Evolutionary conservation across 2,797 vertebrate genomes (phyloP), one percentile per base, ranked within the genome.

Genomic region (Geotrypetes seraphini): DNA sequence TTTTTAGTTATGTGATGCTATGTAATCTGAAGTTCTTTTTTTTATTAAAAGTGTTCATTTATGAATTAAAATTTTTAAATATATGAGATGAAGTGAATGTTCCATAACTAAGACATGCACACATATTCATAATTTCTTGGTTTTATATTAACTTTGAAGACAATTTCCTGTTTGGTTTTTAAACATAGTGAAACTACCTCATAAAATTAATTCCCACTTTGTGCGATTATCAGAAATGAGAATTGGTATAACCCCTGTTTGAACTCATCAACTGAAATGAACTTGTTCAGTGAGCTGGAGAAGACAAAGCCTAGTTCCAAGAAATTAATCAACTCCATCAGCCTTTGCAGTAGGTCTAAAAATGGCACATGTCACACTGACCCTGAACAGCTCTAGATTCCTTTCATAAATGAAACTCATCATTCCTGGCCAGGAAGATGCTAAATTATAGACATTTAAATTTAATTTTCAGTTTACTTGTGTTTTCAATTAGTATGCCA

Each of bases 261-360:
- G 93, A 98, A 94, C 93, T 97, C 92, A 93, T 97, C 92, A 91
- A 84, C 76, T 66, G 85, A 90, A 97, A 97, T 97, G 90, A 95
- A 95, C 86, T 92, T 97, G 91, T 82, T 94, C 92, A 96, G 72
- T 89, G 90, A 88, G 83, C 89, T 96, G 93, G 82, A 89, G 90
- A 98, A 94, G 92, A 97, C 90, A 89, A 89, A 96, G 79, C 84
- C 86, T 61, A 80, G 75, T 82, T 81, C 79, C 79, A 55, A 79
- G 50, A 73, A 85, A 92, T 97, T 91, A 90, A 96, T 95, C 90
- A 91, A 84, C 83, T 75, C 84, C 84, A 84, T 84, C 79, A 76
- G 76, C 61, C 35, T 72, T 54, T 2, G 22, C 39, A 46, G 73
- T 69, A 61, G 73, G 63, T 73, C 73, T 39, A 46, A 58, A 64